These are phyloP conservation scores for Paramormyrops kingsleyae DNA, from an alignment of 2,113 vertebrate genomes.

Conservation along the genomic window DNA sequence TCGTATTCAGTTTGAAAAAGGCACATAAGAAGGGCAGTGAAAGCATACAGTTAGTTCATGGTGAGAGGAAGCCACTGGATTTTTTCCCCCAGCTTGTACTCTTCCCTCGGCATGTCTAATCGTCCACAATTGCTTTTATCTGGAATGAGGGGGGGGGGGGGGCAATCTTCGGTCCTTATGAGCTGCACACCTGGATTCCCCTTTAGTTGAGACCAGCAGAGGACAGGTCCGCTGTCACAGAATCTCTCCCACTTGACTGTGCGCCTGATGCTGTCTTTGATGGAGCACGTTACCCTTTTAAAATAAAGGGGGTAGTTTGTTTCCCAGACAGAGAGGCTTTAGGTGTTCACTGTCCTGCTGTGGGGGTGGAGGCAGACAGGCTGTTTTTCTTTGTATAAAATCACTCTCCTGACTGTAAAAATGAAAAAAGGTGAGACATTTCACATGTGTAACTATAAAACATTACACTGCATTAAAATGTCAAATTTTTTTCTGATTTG, in stretches of 20 bases:
- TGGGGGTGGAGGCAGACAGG: background rate
- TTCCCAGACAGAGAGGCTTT: background rate
- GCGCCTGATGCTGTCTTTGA: background rate
- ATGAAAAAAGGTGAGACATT: background rate
- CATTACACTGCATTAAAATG: background rate
- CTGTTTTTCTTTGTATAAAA: background rate
- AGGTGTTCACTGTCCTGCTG: background rate
- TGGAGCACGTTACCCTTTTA: background rate
- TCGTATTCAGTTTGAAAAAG: background rate
- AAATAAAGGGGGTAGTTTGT: background rate
- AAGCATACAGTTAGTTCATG: background rate
- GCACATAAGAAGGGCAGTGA: background rate
- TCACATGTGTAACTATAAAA: background rate
- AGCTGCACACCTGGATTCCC: background rate
- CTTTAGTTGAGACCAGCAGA: background rate
- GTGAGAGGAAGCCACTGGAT: background rate
- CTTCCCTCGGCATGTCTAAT: background rate
- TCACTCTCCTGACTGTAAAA: background rate
- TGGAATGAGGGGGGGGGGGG: background rate
- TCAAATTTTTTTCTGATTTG: background rate
- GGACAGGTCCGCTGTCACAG: background rate
- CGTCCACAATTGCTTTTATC: background rate
- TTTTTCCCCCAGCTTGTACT: background rate
- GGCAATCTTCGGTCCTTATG: background rate
- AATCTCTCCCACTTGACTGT: background rate